Base-by-base conservation (phyloP, 2,888 invertebrate genomes). In the Trilocha varians region DNA sequence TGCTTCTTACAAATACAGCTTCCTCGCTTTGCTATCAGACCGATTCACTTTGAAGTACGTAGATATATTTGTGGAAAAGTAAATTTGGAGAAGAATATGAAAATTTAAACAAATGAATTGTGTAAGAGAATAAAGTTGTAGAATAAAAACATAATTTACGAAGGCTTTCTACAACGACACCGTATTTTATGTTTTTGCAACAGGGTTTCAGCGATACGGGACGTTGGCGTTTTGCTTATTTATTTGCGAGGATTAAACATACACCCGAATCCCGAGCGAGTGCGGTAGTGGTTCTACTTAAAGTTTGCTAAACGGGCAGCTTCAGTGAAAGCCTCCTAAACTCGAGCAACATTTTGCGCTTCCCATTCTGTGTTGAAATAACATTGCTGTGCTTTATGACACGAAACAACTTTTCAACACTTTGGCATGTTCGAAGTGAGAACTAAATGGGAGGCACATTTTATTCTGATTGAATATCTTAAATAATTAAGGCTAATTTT, bases 241-340 rank as follows among this genome's bases (percentile, higher is more conserved):
- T 79, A 74, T 76, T 75, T 70, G 62, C 63, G 57, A 56, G 76
- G 73, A 76, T 80, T 77, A 72, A 75, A 69, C 66, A 65, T 58
- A 66, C 59, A 65, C 57, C 56, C 63, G 63, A 65, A 64, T 65
- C 70, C 62, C 62, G 61, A 53, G 60, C 59, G 59, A 53, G 56
- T 57, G 62, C 58, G 55, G 64, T 60, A 61, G 62, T 59, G 62
- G 59, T 55, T 52, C 66, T 73, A 71, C 78, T 82, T 78, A 78
- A 78, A 80, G 67, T 82, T 79, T 64, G 60, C 75, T 76, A 72
- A 78, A 78, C 68, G 73, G 67, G 64, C 70, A 68, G 72, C 63
- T 63, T 62, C 62, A 62, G 60, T 70, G 67, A 73, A 76, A 77
- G 71, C 76, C 70, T 71, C 66, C 67, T 65, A 68, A 78, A 74